A percentile compares a stretch with the other conserved stretches of the same genome.
Evolutionary conservation across 2,797 vertebrate species (phyloP).

Genomic region (Enteromius thamalakanensis): DNA sequence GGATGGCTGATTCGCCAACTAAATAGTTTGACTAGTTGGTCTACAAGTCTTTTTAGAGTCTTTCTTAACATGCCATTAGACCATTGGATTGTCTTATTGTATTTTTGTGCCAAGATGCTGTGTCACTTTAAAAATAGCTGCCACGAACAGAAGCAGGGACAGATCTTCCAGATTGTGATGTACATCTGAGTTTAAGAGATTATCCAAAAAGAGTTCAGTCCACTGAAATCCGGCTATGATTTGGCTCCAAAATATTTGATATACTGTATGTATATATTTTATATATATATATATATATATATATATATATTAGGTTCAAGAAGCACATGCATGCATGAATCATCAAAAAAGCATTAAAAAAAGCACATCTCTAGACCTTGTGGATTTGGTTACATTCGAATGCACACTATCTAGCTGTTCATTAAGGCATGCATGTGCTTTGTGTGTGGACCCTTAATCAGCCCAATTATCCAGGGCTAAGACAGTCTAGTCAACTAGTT

Average conservation of each 20-base stretch:
- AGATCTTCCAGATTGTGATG: not conserved
- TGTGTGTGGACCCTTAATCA: not conserved
- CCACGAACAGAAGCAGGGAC: not conserved
- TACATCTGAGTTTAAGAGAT: not conserved
- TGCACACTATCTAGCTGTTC: not conserved
- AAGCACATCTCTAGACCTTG: not conserved
- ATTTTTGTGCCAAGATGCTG: not conserved
- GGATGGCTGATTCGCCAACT: not conserved
- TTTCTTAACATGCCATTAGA: not conserved
- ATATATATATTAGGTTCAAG: no score
- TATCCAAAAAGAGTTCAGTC: not conserved
- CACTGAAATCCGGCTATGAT: not conserved
- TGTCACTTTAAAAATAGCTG: not conserved
- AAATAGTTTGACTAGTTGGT: not conserved
- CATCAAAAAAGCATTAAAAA: not conserved
- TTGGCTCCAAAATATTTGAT: not conserved
- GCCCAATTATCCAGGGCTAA: slow-evolving; percentile 3
- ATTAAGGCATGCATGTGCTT: not conserved
- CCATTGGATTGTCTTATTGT: not conserved
- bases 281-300: no score
- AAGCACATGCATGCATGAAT: not conserved
- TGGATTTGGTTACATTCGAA: not conserved
- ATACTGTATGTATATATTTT: no score
- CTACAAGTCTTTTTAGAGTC: not conserved
- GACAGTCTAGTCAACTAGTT: not conserved